Conservation (phyloP, 2,888 invertebrate genomes). For the Nomada hirtipes region DNA sequence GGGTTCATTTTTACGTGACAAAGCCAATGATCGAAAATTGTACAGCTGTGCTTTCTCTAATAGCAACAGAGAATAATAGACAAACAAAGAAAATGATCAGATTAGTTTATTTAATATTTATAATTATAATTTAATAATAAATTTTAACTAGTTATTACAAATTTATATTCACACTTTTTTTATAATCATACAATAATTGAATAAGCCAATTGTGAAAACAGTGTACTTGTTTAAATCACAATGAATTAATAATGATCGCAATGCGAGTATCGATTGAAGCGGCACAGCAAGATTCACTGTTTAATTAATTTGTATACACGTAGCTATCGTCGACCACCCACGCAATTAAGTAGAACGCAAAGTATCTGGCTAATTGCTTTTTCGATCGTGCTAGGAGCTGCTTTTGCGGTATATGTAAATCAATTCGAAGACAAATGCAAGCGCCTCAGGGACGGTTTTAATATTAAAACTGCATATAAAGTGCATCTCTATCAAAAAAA, state of each 20-base stretch:
- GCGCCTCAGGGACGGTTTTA: neutral
- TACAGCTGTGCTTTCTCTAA: neutral
- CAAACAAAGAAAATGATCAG: too few species aligned
- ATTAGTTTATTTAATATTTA: too few species aligned
- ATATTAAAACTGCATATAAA: constrained; percentile 1
- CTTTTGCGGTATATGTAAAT: constrained; percentile 6
- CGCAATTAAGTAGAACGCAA: constrained; percentile 10
- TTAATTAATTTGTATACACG: constrained; percentile 3
- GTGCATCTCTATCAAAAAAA: neutral
- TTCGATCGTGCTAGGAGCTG: constrained; percentile 14
- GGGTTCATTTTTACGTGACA: constrained; percentile 46
- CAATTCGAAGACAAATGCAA: constrained; percentile 3
- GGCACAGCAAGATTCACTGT: neutral
- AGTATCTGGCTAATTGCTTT: constrained; percentile 17
- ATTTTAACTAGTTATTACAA: too few species aligned
- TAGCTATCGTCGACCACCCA: neutral
- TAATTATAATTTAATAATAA: too few species aligned
- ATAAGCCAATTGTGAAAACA: neutral
- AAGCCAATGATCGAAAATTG: constrained; percentile 19
- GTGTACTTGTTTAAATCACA: neutral
- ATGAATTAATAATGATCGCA: neutral
- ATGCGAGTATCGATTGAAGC: neutral
- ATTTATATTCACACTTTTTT: neutral
- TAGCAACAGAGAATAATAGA: too few species aligned
- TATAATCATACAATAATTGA: neutral